Evolutionary conservation across 2,113 vertebrate genomes (phyloP), one percentile per base, ranked within the genome.

Genomic region (Pan paniscus): DNA sequence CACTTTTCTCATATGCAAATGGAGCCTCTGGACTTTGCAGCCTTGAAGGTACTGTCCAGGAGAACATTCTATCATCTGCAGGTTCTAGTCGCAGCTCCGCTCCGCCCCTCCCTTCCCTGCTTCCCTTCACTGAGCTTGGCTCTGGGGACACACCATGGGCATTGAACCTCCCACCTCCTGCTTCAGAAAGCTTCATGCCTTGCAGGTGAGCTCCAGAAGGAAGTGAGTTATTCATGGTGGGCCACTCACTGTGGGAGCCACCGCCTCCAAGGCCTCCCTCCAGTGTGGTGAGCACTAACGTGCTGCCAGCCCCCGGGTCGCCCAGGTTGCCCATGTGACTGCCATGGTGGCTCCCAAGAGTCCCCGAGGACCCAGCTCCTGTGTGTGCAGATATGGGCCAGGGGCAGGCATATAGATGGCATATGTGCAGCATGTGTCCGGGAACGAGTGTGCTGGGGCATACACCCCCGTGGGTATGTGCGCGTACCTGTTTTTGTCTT

Each of bases 401-500:
- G 50, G 76, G 40, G 27, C 50, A 23, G 82, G 38, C 40, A 2
- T 6, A 7, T 48, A 7, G 0, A 3, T 0, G 57, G 40, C 0
- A 1, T 22, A 16, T 2, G 17, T 2, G 2, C 11, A 2, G 30
- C 27, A 0, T 1, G 14, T 9, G 43, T 38, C 1, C 9, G 13
- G 52, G 61, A 59, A 11, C 17, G 12, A 68, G 48, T 8, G 2
- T 1, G 9, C 46, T 2, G 5, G 79, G 30, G 46, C 57, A 38
- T 20, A 2, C 9, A 27, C 32, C 81, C 55, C 46, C 1, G 0
- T 5, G 40, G 32, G 0, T 50, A 17, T 32, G 18, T 57, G 43
- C 75, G 48, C 5, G 5, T 3, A 27, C 64, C 16, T 18, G 38
- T 6, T 35, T 80, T 75, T 64, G 46, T 16, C 50, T 35, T 17